Base-by-base conservation (phyloP, 2,113 vertebrate genomes). In the Sebastes schlegelii region DNA sequence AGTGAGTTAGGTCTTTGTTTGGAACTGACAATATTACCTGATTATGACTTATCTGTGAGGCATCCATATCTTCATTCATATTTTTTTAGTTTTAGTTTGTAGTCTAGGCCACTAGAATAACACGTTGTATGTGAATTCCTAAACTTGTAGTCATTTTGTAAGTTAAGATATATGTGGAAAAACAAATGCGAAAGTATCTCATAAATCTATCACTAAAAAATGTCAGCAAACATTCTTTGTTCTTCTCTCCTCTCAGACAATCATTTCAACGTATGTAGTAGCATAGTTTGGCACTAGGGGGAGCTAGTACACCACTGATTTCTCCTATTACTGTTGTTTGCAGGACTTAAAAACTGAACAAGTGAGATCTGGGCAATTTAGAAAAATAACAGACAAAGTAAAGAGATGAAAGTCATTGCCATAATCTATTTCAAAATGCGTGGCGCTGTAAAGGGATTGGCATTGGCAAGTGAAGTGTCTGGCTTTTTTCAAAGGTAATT, bases 281-380 rank as follows among this genome's bases (percentile, higher is more conserved):
- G 1, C 21, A 48, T 12, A n/a, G 40, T 54, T 21, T 46, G 52
- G 0, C 90, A 80, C 76, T 58, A 90, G 90, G 52, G 66, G 87
- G 90, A 8, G 87, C 86, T 55, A 83, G 26, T 82, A 7, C 21
- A 45, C 40, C 65, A 83, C 72, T 0, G 12, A 71, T 80, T 21
- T 40, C 1, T 62, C 19, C 10, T 9, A 8, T 4, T 58, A 16
- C 46, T 78, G 40, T 1, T 73, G 4, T 11, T 26, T 73, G 21
- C 57, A 65, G 8, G 6, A 9, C 19, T 45, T 42, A 7, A 46
- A 51, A 63, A 16, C 13, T 60, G 5, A 79, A 26, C 21, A 42
- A 26, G 8, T 65, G 6, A 57, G 4, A 19, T 8, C 23, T 51
- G 10, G 11, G 10, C 5, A 3, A 34, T 54, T 16, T 14, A 73